A percentile compares a stretch with the other conserved stretches of the same genome.
Conservation (phyloP, 2,113 vertebrate genomes). For the Anoplopoma fimbria region DNA sequence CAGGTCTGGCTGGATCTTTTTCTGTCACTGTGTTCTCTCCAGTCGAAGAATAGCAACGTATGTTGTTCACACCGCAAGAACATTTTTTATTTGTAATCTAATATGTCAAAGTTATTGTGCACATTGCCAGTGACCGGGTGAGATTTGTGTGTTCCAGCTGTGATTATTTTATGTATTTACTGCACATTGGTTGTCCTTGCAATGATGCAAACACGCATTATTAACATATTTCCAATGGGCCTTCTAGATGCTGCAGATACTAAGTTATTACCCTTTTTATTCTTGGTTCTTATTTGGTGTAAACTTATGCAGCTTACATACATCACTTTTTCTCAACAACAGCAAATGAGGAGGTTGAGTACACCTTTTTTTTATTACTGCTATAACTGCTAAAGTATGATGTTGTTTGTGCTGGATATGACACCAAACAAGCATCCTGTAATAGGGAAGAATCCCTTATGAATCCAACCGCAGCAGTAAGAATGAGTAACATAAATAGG, state of each 20-base stretch:
- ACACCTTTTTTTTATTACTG: background rate
- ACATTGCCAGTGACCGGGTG: conserved; percentile 9
- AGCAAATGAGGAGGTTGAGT: background rate
- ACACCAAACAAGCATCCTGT: background rate
- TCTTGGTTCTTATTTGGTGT: background rate
- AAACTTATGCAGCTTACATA: background rate
- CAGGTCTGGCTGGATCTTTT: conserved; percentile 33
- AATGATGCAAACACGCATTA: background rate
- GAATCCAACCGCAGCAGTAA: conserved; percentile 1
- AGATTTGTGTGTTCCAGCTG: conserved; percentile 1
- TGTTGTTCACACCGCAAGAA: conserved; percentile 27
- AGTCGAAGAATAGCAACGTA: conserved; percentile 2
- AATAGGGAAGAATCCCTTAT: background rate
- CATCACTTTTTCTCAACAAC: background rate
- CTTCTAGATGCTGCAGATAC: background rate
- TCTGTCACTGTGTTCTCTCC: conserved; percentile 13
- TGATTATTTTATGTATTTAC: background rate
- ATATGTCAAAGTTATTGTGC: conserved; percentile 23
- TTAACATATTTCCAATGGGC: background rate
- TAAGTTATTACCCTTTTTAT: background rate
- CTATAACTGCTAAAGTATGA: background rate
- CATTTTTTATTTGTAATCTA: conserved; percentile 34
- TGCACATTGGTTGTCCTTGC: background rate
- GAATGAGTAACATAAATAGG: background rate
- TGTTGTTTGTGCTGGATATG: background rate